These are phyloP conservation scores for Oasisia sp. DNA, from an alignment of 2,888 invertebrate species.

Conservation along the genomic window DNA sequence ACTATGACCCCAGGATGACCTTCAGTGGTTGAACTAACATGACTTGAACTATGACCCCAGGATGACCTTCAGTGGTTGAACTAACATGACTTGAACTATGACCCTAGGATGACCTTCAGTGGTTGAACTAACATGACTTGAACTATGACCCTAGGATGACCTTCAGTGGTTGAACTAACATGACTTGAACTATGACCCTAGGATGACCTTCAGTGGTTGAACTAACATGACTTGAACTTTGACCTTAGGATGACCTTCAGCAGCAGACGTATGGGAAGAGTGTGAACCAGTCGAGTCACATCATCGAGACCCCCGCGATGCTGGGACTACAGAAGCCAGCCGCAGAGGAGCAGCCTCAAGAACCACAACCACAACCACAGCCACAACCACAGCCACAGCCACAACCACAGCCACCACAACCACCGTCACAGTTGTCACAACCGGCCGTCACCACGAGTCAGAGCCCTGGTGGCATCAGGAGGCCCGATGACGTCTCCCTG, in stretches of 20 bases:
- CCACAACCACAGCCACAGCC: not conserved
- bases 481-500: constrained; percentile 19
- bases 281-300: constrained; percentile 57
- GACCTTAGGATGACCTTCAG: constrained; percentile 72
- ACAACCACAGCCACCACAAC: not conserved
- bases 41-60: not conserved
- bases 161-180: constrained; percentile 69
- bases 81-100: not conserved
- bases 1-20: constrained; percentile 65
- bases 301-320: constrained; percentile 77
- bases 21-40: constrained; percentile 69
- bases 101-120: constrained; percentile 72
- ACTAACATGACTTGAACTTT: not conserved
- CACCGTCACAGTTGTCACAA: not conserved
- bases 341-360: not conserved
- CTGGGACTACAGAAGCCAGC: constrained; percentile 67
- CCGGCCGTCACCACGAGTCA: constrained; percentile 7
- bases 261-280: constrained; percentile 91
- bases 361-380: not conserved
- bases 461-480: not conserved
- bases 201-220: not conserved
- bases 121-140: not conserved
- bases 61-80: constrained; percentile 72
- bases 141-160: constrained; percentile 62
- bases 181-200: too few species aligned